A percentile compares a stretch with the other conserved stretches of the same genome.
Evolutionary conservation across 2,113 vertebrate genomes (phyloP).

Genomic region (Zosterops hypoxanthus): DNA sequence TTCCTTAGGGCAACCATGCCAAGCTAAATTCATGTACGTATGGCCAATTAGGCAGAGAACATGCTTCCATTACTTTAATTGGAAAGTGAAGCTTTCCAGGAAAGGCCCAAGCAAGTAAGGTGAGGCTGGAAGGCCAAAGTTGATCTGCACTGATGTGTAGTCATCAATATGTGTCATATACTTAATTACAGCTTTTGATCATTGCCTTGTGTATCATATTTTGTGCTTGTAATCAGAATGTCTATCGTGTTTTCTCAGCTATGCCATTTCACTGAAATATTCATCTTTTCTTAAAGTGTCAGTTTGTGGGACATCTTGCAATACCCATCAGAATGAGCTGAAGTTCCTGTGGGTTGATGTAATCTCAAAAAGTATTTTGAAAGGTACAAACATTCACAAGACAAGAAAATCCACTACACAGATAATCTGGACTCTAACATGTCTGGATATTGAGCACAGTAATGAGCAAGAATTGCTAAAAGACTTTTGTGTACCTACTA

Average conservation of each 20-base stretch:
- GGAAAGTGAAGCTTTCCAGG: neutral
- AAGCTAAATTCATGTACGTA: neutral
- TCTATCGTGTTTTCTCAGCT: neutral
- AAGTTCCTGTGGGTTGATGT: neutral
- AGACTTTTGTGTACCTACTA: neutral
- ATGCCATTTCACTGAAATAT: neutral
- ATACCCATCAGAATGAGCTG: neutral
- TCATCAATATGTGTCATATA: neutral
- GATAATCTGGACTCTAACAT: neutral
- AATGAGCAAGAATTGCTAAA: neutral
- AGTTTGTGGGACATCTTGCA: neutral
- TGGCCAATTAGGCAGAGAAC: neutral
- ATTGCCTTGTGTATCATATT: neutral
- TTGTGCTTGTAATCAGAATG: neutral
- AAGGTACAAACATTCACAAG: too few species aligned
- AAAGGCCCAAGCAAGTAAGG: neutral
- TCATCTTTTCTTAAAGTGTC: neutral
- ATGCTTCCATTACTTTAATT: neutral
- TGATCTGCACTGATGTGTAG: neutral
- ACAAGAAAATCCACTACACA: neutral
- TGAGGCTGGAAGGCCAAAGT: neutral
- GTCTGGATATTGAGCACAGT: neutral
- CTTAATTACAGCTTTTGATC: neutral
- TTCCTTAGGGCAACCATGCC: neutral
- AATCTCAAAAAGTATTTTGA: neutral